These are phyloP conservation scores for Poeciliopsis presidionis DNA, from an alignment of 2,797 vertebrate genomes.

Conservation along the genomic window DNA sequence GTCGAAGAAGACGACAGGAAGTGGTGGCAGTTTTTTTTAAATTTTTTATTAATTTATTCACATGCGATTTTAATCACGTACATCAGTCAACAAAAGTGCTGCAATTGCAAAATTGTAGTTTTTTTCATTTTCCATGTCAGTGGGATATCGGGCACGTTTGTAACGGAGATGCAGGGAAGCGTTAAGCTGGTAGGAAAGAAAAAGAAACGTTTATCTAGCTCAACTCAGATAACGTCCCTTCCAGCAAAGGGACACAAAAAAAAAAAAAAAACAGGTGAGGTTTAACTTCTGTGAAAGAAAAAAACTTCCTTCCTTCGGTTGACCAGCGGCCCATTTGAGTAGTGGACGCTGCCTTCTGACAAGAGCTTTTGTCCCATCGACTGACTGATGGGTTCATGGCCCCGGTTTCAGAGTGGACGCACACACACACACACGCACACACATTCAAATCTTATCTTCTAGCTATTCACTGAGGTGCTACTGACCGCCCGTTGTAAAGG, in stretches of 20 bases:
- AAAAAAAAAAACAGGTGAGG: background rate
- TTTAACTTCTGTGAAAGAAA: background rate
- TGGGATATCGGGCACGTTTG: too few species aligned
- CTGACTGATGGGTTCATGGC: constrained; percentile 87
- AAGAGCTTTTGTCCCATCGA: constrained; percentile 84
- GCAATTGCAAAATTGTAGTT: too few species aligned
- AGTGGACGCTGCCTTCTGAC: constrained; percentile 81
- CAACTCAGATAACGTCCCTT: background rate
- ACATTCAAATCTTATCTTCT: constrained; percentile 84
- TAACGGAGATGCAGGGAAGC: background rate
- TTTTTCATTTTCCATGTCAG: too few species aligned
- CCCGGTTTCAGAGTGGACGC: constrained; percentile 76
- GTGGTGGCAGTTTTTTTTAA: too few species aligned
- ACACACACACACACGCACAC: constrained; percentile 47
- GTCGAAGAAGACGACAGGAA: too few species aligned
- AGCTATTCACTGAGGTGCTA: constrained; percentile 74
- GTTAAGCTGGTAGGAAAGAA: background rate
- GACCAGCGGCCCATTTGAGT: constrained; percentile 38
- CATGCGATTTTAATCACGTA: too few species aligned
- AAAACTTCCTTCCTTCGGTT: constrained; percentile 3
- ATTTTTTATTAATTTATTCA: too few species aligned
- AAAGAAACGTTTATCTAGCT: background rate
- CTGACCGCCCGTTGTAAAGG: constrained; percentile 69
- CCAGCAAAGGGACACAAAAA: background rate
- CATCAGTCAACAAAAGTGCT: too few species aligned